Evolutionary conservation across 2,888 invertebrate genomes (phyloP).

Genomic region (Linyphia triangularis): DNA sequence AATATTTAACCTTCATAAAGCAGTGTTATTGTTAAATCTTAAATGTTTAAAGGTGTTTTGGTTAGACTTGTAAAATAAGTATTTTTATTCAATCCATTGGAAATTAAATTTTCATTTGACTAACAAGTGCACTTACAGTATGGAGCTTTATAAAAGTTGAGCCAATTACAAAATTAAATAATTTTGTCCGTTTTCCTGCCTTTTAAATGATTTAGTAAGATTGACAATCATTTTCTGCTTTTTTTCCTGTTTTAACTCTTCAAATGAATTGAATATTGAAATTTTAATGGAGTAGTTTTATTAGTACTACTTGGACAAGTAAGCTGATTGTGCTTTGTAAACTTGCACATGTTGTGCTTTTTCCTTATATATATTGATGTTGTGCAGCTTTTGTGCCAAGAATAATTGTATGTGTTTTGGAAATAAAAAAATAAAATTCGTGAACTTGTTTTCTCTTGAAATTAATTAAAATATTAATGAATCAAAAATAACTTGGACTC

Average conservation of each 20-base stretch:
- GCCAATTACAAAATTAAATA: background rate
- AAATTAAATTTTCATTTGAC: background rate
- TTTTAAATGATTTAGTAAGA: background rate
- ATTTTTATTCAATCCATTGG: background rate
- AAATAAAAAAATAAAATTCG: slow-evolving; percentile 16
- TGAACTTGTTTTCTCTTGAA: background rate
- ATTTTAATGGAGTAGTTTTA: background rate
- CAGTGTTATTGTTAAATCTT: background rate
- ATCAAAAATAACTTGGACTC: too few species aligned
- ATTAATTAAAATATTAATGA: too few species aligned
- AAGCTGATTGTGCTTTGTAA: slow-evolving; percentile 11
- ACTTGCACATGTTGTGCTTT: slow-evolving; percentile 9
- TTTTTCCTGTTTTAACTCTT: background rate
- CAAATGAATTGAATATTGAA: background rate
- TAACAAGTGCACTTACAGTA: slow-evolving; percentile 40
- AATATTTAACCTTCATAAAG: background rate
- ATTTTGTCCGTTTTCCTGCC: background rate
- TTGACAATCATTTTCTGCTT: slow-evolving; percentile 44
- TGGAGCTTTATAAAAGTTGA: slow-evolving; percentile 6
- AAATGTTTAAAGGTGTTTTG: background rate
- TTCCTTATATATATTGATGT: slow-evolving; percentile 27
- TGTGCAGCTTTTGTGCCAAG: slow-evolving; percentile 66
- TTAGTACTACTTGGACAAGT: background rate
- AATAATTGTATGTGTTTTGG: slow-evolving; percentile 16
- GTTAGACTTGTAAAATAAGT: background rate